A percentile compares a stretch with the other conserved stretches of the same genome.
These are phyloP conservation scores for Ylistrum balloti DNA, from an alignment of 1,140 invertebrate species.

Conservation along the genomic window DNA sequence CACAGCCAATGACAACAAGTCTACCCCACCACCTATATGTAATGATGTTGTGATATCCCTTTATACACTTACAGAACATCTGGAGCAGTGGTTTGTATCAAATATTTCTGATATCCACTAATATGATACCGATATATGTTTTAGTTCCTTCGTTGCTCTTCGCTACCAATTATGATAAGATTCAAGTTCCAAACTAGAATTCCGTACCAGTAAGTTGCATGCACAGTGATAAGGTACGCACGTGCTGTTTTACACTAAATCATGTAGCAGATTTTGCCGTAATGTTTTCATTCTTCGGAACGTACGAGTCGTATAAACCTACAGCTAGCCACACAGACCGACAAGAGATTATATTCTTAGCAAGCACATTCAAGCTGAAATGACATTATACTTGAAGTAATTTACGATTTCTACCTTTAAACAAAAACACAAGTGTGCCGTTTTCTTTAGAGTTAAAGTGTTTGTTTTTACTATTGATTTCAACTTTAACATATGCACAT, in stretches of 20 bases:
- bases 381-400: no score
- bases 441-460: no score
- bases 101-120: neutral
- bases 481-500: no score
- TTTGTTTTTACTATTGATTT: no score
- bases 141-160: neutral
- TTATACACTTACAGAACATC: neutral
- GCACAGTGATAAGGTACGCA: neutral
- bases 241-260: neutral
- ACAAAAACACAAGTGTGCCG: no score
- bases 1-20: no score
- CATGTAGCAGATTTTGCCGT: neutral
- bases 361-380: no score
- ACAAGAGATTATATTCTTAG: neutral
- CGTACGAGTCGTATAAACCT: no score
- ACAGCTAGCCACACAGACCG: no score
- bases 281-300: neutral
- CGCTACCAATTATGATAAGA: conserved; percentile 1
- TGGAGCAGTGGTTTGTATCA: conserved; percentile 12
- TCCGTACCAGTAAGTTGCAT: neutral
- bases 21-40: no score
- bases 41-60: neutral
- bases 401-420: no score
- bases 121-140: neutral
- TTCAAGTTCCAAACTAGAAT: neutral